Percentiles rank a stretch among this genome's conserved stretches.
These are phyloP conservation scores for Chymomyza fuscimana DNA, from an alignment of 2,888 invertebrate genomes.

Conservation along the genomic window DNA sequence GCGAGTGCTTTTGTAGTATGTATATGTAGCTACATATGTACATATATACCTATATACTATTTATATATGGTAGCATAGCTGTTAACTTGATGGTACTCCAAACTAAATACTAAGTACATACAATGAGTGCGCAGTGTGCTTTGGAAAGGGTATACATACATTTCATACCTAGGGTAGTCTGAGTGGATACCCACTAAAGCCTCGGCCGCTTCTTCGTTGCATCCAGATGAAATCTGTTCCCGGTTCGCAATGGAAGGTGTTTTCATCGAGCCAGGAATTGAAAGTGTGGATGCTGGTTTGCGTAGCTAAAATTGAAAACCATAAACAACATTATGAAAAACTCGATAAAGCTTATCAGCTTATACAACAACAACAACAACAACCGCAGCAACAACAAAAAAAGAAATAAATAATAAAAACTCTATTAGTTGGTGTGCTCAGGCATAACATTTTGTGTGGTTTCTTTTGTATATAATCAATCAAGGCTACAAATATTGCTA, in stretches of 20 bases:
- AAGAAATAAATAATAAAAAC: not conserved
- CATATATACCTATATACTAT: too few species aligned
- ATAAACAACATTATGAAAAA: constrained; percentile 8
- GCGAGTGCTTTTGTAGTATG: too few species aligned
- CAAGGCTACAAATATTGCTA: constrained; percentile 6
- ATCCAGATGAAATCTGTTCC: constrained; percentile 83
- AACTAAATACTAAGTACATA: constrained; percentile 4
- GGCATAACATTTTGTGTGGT: not conserved
- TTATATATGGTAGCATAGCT: constrained; percentile 1
- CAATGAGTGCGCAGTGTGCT: constrained; percentile 21
- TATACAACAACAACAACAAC: too few species aligned
- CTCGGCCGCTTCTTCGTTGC: constrained; percentile 90
- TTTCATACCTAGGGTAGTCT: constrained; percentile 87
- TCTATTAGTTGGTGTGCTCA: not conserved
- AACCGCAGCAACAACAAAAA: too few species aligned
- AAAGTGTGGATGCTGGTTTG: constrained; percentile 98
- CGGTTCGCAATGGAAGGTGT: constrained; percentile 82
- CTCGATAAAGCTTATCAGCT: too few species aligned
- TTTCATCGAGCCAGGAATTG: constrained; percentile 97
- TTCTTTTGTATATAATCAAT: constrained; percentile 5
- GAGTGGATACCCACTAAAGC: constrained; percentile 94
- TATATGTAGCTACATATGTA: too few species aligned
- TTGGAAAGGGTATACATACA: constrained; percentile 71
- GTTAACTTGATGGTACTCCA: not conserved
- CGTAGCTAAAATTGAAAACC: constrained; percentile 85